phyloP scores from a whole-genome alignment of 53 echinoderm and acorn worm species.

The Pentamera pediparva region DNA sequence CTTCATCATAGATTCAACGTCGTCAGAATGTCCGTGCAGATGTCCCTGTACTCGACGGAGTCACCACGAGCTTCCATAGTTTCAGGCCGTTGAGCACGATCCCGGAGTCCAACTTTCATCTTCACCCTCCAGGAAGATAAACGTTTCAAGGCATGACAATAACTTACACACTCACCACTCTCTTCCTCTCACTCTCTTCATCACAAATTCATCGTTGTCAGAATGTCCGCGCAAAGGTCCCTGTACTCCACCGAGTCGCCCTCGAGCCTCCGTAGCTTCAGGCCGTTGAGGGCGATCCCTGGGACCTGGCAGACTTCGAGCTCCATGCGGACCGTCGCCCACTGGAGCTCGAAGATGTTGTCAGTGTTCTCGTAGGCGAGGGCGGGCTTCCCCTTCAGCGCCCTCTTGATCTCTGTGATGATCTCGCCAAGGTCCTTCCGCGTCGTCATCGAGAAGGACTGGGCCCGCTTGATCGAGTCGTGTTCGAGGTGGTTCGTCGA shows the following conservation, averaged over 20 bases:
- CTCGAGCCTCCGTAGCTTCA: slow-evolving; percentile 78
- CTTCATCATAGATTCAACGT: too few relatives aligned
- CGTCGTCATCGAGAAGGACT: slow-evolving; percentile 96
- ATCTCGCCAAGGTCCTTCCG: slow-evolving; percentile 79
- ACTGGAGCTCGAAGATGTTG: slow-evolving; percentile 84
- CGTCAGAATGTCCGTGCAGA: too few relatives aligned
- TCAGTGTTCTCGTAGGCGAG: slow-evolving; percentile 74
- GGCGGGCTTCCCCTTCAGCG: slow-evolving; percentile 76
- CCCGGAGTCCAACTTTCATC: too few relatives aligned
- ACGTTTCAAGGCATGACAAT: too few relatives aligned
- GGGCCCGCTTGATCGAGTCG: slow-evolving; percentile 82
- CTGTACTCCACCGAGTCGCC: slow-evolving; percentile 87
- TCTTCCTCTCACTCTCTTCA: neutral
- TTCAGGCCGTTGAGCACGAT: too few relatives aligned
- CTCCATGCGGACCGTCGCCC: slow-evolving; percentile 77
- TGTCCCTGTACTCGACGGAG: slow-evolving; percentile 77
- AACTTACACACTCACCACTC: too few relatives aligned
- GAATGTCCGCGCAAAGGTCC: slow-evolving; percentile 81
- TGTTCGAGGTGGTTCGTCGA: slow-evolving; percentile 75
- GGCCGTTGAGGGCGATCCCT: slow-evolving; percentile 79
- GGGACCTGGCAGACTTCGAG: slow-evolving; percentile 94
- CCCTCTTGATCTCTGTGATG: slow-evolving; percentile 75
- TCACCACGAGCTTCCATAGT: slow-evolving; percentile 80
- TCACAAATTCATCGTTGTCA: slow-evolving; percentile 92
- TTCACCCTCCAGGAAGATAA: too few relatives aligned